A percentile compares a stretch with the other conserved stretches of the same genome.
phyloP scores from a whole-genome alignment of 2,113 vertebrate genomes.

The Neopipo cinnamomea region DNA sequence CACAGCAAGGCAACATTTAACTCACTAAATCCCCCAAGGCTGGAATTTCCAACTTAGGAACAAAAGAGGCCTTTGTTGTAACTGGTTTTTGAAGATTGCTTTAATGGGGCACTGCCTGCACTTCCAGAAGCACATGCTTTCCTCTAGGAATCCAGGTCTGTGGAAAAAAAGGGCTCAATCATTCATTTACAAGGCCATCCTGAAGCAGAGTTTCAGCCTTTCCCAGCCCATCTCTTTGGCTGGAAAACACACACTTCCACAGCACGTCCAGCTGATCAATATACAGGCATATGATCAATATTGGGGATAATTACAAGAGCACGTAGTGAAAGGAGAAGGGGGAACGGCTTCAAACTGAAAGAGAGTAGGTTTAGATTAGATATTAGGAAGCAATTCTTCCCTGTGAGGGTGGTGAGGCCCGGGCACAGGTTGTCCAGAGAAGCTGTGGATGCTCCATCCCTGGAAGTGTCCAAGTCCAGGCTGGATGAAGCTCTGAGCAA shows the following conservation, averaged over 20 bases:
- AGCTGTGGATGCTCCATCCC: neutral
- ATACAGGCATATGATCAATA: neutral
- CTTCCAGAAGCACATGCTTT: neutral
- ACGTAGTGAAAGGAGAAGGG: neutral
- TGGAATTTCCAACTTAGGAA: neutral
- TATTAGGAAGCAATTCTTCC: neutral
- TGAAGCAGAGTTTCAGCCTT: neutral
- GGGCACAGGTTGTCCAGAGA: neutral
- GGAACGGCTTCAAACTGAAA: neutral
- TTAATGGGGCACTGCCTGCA: neutral
- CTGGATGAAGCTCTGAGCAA: rapidly evolving
- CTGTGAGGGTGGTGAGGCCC: neutral
- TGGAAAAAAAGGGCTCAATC: neutral
- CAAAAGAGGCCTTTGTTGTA: neutral
- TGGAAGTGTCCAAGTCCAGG: neutral
- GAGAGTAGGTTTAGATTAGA: neutral
- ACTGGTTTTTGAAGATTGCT: neutral
- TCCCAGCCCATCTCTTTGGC: neutral
- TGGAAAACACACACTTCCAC: neutral
- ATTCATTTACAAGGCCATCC: neutral
- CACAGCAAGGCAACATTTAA: neutral
- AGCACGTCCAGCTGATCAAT: neutral
- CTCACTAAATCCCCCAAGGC: neutral
- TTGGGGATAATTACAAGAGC: neutral
- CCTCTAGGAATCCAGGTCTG: neutral